Base-by-base conservation (phyloP, 2,888 invertebrate genomes). In the Diarsia mendica region DNA sequence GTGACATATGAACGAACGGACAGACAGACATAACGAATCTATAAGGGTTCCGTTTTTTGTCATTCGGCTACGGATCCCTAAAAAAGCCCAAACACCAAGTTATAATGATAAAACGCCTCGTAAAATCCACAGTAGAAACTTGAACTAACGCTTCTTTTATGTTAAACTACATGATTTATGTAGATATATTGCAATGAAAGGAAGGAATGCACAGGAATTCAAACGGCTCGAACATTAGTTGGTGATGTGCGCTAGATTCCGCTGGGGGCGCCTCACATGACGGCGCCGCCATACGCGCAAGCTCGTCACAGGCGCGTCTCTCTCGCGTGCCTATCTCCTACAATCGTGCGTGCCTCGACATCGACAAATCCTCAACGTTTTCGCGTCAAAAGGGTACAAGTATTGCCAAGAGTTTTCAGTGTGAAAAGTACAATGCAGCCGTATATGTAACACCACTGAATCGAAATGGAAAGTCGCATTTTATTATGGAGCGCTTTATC, bases 181-280 rank as follows among this genome's bases (percentile, higher is more conserved):
- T 69, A 51, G 33, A 58, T 64, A 68, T 83, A 64, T 46, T 46
- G 48, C 64, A 65, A 67, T 67, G 53, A 75, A 63, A 67, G 20
- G 60, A 33, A 44, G 79, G 67, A 78, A 83, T 83, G 58, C 44
- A 44, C 33, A 48, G 58, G 84, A 67, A 83, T 79, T 83, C 66
- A 55, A 69, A 78, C 8, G 23, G 49, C 53, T 58, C 23, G 58
- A 72, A 58, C 64, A 72, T 80, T 72, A 23, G 71, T 65, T 44
- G 46, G 46, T 23, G 28, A 60, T 39, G 28, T 80, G 84, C 53
- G 58, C 67, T 80, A 80, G 65, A 84, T 80, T 68, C 74, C 67
- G 23, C 39, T 9, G 13, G 39, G 48, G 51, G 51, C 51, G 28
- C 15, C 20, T 48, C 13, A 20, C 53, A 77, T 46, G 48, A 10